These are phyloP conservation scores for Amiota communis DNA, from an alignment of 2,888 invertebrate genomes.

Conservation along the genomic window DNA sequence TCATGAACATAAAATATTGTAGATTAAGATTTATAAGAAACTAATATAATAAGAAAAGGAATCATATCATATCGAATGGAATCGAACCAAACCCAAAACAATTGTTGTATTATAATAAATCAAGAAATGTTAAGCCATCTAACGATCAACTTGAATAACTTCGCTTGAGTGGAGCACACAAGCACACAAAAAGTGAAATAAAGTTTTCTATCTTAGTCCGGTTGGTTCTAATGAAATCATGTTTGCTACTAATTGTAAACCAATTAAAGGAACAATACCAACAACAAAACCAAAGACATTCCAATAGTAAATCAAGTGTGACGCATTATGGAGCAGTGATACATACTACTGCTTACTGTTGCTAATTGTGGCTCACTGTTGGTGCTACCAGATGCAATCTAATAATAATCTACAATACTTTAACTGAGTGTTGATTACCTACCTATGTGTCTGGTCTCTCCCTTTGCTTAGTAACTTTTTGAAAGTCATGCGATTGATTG, in stretches of 20 bases:
- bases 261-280: conserved; percentile 65
- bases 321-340: not conserved
- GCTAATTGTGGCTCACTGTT: no score
- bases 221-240: conserved; percentile 7
- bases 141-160: not conserved
- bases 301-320: conserved; percentile 67
- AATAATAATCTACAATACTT: conserved; percentile 51
- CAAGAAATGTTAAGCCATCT: not conserved
- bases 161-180: not conserved
- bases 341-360: not conserved
- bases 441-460: not conserved
- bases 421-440: conserved; percentile 50
- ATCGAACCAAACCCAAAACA: not conserved
- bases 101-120: conserved; percentile 8
- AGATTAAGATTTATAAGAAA: not conserved
- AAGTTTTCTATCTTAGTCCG: not conserved
- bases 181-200: not conserved
- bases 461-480: conserved; percentile 42
- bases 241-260: conserved; percentile 55
- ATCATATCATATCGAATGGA: not conserved
- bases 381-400: conserved; percentile 20
- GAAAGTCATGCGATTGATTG: conserved; percentile 52
- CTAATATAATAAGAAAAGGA: conserved; percentile 8
- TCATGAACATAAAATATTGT: conserved; percentile 9
- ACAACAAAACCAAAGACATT: conserved; percentile 60